Evolutionary conservation across 2,113 vertebrate species (phyloP), one percentile per base, ranked within the genome.

Genomic region (Toxotes chatareus): DNA sequence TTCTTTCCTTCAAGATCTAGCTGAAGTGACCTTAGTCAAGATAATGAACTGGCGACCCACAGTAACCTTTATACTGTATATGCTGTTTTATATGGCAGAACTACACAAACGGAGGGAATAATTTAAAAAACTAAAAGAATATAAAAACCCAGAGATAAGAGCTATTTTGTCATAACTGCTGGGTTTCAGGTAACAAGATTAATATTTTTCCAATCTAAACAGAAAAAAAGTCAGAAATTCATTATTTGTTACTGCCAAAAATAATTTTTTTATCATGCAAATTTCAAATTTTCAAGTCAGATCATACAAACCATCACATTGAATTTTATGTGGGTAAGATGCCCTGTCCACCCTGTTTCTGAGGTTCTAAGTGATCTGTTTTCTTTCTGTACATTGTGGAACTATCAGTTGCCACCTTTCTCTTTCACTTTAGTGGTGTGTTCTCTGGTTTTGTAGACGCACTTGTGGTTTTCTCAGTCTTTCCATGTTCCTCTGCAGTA

Each of bases 401-500:
- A 8, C 53, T 32, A 5, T 64, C 17, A 2, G 9, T 27, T 31
- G 34, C 51, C 27, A 27, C 51, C 11, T 69, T 47, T 46, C 56
- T 73, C 61, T 61, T 59, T 61, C 67, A 70, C 21, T 63, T 34
- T 10, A 0, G 47, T 56, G 47, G 5, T 32, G 63, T 78, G 60
- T 64, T 16, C 12, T 70, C 46, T 46, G 32, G 38, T 70, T 73
- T 53, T 57, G 67, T 70, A 23, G 66, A 73, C 36, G 23, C 56
- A 47, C 12, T 66, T 59, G 72, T 81, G 78, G 69, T 51, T 38
- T 53, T 36, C 10, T 61, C 42, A n/a, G 21, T 76, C 53, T 67
- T n/a, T 61, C 55, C 17, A 4, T 79, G 69, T 85, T 84, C 77
- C 72, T 84, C 78, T 84, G 78, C 70, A 73, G 68, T 86, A 73